These are phyloP conservation scores for Patella caerulea DNA, from an alignment of 2,888 invertebrate species.

Conservation along the genomic window DNA sequence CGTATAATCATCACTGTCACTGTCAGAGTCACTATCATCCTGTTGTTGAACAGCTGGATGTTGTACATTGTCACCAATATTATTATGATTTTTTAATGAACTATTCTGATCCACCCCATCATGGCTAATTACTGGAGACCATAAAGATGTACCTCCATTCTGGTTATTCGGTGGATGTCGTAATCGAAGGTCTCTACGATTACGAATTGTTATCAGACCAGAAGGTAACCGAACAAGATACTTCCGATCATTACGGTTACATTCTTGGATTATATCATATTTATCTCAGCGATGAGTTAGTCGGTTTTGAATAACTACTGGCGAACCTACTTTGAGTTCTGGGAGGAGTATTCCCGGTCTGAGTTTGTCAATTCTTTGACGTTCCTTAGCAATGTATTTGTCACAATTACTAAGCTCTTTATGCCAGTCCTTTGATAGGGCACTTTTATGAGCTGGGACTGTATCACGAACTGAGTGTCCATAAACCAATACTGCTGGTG, in stretches of 20 bases:
- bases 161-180: not conserved
- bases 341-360: not conserved
- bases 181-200: no score
- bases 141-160: not conserved
- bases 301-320: not conserved
- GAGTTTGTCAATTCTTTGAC: not conserved
- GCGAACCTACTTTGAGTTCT: not conserved
- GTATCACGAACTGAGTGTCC: not conserved
- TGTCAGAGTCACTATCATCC: not conserved
- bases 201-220: no score
- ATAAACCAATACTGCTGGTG: not conserved
- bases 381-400: not conserved
- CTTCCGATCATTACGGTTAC: not conserved
- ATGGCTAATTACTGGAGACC: not conserved
- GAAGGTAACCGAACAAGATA: no score
- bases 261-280: not conserved
- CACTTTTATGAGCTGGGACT: not conserved
- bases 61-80: not conserved
- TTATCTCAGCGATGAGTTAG: not conserved
- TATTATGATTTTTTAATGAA: not conserved
- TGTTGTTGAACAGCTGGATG: not conserved
- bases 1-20: not conserved
- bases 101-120: not conserved
- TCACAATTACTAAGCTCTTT: slow-evolving; percentile 1
- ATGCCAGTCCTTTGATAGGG: not conserved